Percentiles rank a stretch among this genome's conserved stretches.
These are phyloP conservation scores for Peromyscus aztecus DNA, from an alignment of 2,797 vertebrate species.

Conservation along the genomic window DNA sequence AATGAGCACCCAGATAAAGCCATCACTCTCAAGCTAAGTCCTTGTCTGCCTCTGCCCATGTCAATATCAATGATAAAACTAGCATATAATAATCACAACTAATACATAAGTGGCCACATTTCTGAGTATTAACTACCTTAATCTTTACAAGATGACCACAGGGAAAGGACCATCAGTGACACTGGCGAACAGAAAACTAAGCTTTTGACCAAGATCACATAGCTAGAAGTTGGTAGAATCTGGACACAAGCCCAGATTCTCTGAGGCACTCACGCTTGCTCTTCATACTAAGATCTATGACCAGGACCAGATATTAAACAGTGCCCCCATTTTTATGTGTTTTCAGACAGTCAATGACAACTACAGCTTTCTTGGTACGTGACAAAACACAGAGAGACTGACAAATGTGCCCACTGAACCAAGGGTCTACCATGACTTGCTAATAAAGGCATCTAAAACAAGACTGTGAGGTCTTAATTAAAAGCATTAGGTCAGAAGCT, in stretches of 20 bases:
- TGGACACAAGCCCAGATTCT: neutral
- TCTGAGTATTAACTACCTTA: slow-evolving; percentile 21
- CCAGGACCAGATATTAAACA: neutral
- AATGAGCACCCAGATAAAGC: neutral
- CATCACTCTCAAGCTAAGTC: neutral
- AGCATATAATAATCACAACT: neutral
- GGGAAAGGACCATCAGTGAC: neutral
- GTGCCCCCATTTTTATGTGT: neutral
- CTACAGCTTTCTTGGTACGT: neutral
- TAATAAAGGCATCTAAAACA: neutral
- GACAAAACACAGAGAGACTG: neutral
- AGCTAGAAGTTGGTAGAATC: neutral
- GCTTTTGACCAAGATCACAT: neutral
- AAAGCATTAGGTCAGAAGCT: slow-evolving; percentile 4
- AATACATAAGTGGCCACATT: neutral
- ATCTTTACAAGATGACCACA: neutral
- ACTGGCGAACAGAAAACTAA: neutral
- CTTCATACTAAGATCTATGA: neutral
- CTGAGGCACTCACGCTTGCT: neutral
- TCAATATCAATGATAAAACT: neutral
- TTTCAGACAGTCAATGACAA: slow-evolving; percentile 26
- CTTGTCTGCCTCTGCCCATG: neutral
- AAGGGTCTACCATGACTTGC: neutral
- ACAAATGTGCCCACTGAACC: neutral
- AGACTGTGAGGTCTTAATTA: neutral